A percentile compares a stretch with the other conserved stretches of the same genome.
Conservation (phyloP, 2,113 vertebrate genomes). For the Isurus oxyrinchus region DNA sequence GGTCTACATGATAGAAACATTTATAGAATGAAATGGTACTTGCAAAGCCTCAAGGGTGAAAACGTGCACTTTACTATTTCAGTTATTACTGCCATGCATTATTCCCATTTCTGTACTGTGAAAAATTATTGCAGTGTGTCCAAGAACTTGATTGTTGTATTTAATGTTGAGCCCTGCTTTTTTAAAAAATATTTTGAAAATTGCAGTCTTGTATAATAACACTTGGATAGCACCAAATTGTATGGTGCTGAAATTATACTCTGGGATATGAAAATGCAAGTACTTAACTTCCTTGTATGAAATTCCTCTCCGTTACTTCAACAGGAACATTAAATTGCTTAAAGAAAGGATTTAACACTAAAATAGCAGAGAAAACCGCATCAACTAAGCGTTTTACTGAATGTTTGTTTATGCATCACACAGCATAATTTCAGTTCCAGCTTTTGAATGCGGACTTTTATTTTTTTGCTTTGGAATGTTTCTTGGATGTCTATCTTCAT, state of each 20-base stretch:
- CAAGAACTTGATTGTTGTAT: not conserved
- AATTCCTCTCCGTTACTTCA: not conserved
- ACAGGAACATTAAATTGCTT: not conserved
- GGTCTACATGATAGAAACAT: not conserved
- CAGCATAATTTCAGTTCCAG: not conserved
- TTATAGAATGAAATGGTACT: not conserved
- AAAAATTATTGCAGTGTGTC: not conserved
- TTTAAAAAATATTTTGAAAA: not conserved
- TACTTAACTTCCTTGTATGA: not conserved
- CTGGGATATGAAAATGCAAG: not conserved
- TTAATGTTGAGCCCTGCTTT: not conserved
- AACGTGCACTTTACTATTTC: not conserved
- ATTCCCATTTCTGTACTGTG: not conserved
- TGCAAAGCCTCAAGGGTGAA: not conserved
- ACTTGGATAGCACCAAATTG: not conserved
- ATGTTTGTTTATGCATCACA: not conserved
- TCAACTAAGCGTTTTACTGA: not conserved
- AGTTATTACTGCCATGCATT: not conserved
- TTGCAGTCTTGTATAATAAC: not conserved
- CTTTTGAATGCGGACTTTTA: not conserved
- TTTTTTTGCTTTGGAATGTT: not conserved
- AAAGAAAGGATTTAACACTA: not conserved
- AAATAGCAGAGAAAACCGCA: not conserved
- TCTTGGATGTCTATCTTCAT: not conserved
- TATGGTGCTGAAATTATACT: not conserved